A percentile compares a stretch with the other conserved stretches of the same genome.
Evolutionary conservation across 2,113 vertebrate genomes (phyloP).

Genomic region (Origma solitaria): DNA sequence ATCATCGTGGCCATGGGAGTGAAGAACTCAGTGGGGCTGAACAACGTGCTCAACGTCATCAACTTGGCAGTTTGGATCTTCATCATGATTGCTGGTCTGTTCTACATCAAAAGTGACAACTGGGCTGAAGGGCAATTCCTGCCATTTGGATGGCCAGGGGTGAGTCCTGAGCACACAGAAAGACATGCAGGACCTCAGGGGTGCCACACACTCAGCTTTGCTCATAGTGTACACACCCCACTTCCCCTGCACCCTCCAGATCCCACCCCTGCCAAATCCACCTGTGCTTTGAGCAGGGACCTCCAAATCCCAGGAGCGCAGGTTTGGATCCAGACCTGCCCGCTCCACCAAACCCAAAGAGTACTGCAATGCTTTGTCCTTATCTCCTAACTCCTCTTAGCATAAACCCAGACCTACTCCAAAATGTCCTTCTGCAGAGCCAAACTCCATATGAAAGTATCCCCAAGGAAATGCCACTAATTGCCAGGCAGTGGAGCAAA

Average conservation of each 20-base stretch:
- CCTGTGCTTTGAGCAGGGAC: neutral
- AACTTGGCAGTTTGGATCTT: constrained; percentile 94
- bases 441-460: neutral
- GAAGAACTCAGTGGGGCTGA: constrained; percentile 92
- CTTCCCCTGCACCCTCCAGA: neutral
- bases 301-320: neutral
- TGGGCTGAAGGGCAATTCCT: constrained; percentile 90
- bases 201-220: neutral
- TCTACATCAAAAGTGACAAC: constrained; percentile 86
- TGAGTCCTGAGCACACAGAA: constrained; percentile 53
- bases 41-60: constrained; percentile 90
- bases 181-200: accelerated
- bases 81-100: constrained; percentile 90
- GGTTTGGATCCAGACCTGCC: neutral
- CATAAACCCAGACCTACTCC: neutral
- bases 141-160: constrained; percentile 96
- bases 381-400: neutral
- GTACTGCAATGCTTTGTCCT: accelerated
- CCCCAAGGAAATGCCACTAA: neutral
- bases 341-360: neutral
- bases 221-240: accelerated
- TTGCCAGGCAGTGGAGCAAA: neutral
- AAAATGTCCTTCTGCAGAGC: neutral
- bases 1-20: constrained; percentile 86
- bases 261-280: neutral